Evolutionary conservation across 2,888 invertebrate species (phyloP).

Genomic region (Macroteleia sp.): DNA sequence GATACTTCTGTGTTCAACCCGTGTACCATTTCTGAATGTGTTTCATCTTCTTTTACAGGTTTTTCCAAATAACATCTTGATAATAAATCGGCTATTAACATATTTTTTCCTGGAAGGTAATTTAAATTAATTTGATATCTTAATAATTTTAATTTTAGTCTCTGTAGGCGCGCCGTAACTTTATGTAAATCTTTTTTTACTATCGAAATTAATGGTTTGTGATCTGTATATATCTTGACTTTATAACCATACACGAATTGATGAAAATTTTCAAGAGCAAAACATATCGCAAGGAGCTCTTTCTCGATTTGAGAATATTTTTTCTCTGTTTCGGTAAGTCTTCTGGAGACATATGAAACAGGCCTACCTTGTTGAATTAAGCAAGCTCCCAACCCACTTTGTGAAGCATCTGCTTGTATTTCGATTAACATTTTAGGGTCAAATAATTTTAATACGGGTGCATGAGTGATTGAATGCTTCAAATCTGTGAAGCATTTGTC

Average conservation of each 20-base stretch:
- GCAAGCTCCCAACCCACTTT: neutral
- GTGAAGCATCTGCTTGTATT: neutral
- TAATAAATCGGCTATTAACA: constrained; percentile 71
- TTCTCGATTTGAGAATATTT: constrained; percentile 81
- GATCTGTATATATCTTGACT: constrained; percentile 71
- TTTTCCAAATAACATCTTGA: constrained; percentile 65
- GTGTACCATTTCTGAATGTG: constrained; percentile 18
- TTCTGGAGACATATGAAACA: neutral
- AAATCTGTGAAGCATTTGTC: neutral
- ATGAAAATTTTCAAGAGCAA: constrained; percentile 76
- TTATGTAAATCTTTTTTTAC: constrained; percentile 72
- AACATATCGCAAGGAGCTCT: constrained; percentile 75
- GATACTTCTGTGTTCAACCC: constrained; percentile 31
- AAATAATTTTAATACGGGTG: neutral
- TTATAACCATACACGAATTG: constrained; percentile 71
- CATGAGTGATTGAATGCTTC: neutral
- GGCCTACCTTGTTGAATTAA: neutral
- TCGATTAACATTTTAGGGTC: neutral
- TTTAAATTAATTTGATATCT: constrained; percentile 65
- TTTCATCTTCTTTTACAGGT: neutral
- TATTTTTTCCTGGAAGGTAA: constrained; percentile 67
- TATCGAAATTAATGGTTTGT: constrained; percentile 74
- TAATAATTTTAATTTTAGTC: constrained; percentile 70
- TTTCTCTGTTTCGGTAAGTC: constrained; percentile 15
- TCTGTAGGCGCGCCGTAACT: constrained; percentile 69